phyloP scores from a whole-genome alignment of 2,888 invertebrate genomes.

The Drosophila suboccidentalis region DNA sequence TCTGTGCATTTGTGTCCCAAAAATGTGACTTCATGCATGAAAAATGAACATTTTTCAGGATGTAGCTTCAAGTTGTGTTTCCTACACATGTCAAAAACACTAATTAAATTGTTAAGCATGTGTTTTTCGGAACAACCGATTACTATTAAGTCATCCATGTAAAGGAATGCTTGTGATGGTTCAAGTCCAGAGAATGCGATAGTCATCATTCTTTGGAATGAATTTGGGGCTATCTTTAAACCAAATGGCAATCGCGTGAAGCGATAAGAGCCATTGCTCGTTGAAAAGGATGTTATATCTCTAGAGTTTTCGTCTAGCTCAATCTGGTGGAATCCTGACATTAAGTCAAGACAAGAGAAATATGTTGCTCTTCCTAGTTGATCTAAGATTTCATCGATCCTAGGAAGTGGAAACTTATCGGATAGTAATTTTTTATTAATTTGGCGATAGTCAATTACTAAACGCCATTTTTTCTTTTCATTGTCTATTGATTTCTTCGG shows the following conservation, averaged over 20 bases:
- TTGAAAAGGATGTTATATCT: slow-evolving; percentile 9
- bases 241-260: not conserved
- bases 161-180: slow-evolving; percentile 5
- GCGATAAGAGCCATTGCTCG: not conserved
- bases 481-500: not conserved
- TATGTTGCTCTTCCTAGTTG: slow-evolving; percentile 24
- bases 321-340: slow-evolving; percentile 26
- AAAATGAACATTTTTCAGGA: too few relatives aligned
- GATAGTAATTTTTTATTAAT: too few relatives aligned
- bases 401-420: slow-evolving; percentile 25
- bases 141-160: slow-evolving; percentile 3
- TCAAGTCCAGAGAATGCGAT: slow-evolving; percentile 4
- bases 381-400: slow-evolving; percentile 24
- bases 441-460: slow-evolving; percentile 25
- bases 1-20: too few relatives aligned
- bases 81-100: too few relatives aligned
- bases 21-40: too few relatives aligned
- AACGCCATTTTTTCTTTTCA: slow-evolving; percentile 13
- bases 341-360: slow-evolving; percentile 16
- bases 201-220: slow-evolving; percentile 9
- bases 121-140: too few relatives aligned
- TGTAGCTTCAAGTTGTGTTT: too few relatives aligned
- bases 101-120: too few relatives aligned
- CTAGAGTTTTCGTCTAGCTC: slow-evolving; percentile 8
- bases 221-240: not conserved